Percentiles rank a stretch among this genome's conserved stretches.
phyloP scores from a whole-genome alignment of 2,888 invertebrate genomes.

The Anagyrus pseudococci region DNA sequence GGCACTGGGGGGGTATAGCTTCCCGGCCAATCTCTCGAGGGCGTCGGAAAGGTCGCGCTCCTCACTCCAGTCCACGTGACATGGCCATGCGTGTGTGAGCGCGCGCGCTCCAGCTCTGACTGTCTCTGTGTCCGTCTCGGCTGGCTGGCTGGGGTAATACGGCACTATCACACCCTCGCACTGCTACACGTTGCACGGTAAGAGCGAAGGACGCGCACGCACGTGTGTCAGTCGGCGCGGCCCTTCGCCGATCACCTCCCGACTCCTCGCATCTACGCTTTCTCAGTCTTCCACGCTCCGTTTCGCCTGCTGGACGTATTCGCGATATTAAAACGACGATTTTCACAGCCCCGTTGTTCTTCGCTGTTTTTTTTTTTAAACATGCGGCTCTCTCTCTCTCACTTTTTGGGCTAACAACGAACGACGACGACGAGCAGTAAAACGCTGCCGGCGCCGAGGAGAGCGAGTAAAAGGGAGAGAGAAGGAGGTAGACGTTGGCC shows the following conservation, averaged over 20 bases:
- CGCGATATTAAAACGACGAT: no score
- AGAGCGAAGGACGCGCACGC: no score
- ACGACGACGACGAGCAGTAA: neutral
- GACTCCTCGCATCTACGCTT: no score
- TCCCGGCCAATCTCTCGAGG: neutral
- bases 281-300: no score
- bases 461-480: slow-evolving; percentile 1
- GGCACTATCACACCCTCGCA: neutral
- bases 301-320: no score
- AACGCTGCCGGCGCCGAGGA: neutral
- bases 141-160: no score
- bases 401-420: neutral
- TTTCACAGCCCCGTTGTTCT: no score
- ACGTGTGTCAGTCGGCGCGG: no score
- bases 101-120: neutral
- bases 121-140: neutral
- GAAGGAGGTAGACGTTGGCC: slow-evolving; percentile 47
- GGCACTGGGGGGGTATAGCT: no score
- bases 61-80: slow-evolving; percentile 28
- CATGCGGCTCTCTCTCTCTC: neutral
- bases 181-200: no score
- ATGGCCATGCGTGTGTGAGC: slow-evolving; percentile 5
- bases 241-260: no score
- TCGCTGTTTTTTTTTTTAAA: neutral
- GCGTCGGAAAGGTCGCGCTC: neutral